A percentile compares a stretch with the other conserved stretches of the same genome.
Evolutionary conservation across 1,140 invertebrate species (phyloP).

Genomic region (Doryteuthis pealeii): DNA sequence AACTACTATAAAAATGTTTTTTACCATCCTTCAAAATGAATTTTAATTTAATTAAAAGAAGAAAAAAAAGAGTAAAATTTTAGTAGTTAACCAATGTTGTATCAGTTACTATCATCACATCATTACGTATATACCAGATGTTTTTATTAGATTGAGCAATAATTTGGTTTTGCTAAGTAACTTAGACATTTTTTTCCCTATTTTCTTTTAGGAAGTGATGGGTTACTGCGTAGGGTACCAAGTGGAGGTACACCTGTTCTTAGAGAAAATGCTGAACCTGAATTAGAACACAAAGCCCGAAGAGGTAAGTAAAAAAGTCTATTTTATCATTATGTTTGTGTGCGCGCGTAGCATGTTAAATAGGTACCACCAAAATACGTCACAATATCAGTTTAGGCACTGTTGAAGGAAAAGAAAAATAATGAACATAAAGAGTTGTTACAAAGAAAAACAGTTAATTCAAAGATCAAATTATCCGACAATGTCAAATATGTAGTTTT

Average conservation of each 20-base stretch:
- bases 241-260: constrained; percentile 34
- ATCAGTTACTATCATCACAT: no score
- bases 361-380: background rate
- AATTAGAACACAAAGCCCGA: constrained; percentile 46
- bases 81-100: no score
- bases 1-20: no score
- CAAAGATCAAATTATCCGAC: no score
- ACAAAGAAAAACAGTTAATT: no score
- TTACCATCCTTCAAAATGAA: no score
- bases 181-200: no score
- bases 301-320: constrained; percentile 33
- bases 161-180: no score
- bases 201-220: constrained; percentile 43
- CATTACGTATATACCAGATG: no score
- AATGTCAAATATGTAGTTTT: background rate
- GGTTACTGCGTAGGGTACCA: constrained; percentile 43
- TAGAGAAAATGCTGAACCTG: constrained; percentile 43
- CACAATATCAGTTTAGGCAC: background rate
- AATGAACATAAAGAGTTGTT: background rate
- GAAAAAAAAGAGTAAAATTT: no score
- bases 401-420: background rate
- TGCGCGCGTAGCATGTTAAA: background rate
- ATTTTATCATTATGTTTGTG: background rate
- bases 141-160: no score
- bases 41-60: no score